Evolutionary conservation across 2,797 vertebrate genomes (phyloP).

Genomic region (Bovichtus diacanthus): DNA sequence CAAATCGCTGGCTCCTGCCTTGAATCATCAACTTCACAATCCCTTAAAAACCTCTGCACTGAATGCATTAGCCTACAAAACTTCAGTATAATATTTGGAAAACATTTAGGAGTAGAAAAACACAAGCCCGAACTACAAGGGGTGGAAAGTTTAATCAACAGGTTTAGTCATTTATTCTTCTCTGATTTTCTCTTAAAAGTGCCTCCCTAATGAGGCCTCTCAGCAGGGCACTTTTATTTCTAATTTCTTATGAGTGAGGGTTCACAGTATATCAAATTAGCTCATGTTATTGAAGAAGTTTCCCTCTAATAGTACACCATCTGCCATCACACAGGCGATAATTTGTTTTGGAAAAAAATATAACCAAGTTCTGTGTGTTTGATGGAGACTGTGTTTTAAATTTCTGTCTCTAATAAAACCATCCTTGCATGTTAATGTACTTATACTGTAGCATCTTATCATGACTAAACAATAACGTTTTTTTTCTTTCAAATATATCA

Average conservation of each 20-base stretch:
- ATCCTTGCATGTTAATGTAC: neutral
- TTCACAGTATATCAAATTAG: constrained; percentile 63
- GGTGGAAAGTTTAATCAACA: constrained; percentile 55
- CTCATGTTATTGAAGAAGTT: constrained; percentile 51
- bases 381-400: constrained; percentile 5
- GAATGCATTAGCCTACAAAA: too few relatives aligned
- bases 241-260: constrained; percentile 65
- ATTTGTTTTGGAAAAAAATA: constrained; percentile 13
- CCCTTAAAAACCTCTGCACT: too few relatives aligned
- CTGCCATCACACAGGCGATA: constrained; percentile 45
- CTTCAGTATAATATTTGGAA: constrained; percentile 2
- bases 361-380: neutral
- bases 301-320: constrained; percentile 50
- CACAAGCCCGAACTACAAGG: constrained; percentile 42
- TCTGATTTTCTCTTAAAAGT: constrained; percentile 66
- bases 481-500: neutral
- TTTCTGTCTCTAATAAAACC: neutral
- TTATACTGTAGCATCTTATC: neutral
- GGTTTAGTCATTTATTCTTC: constrained; percentile 66
- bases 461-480: neutral
- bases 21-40: too few relatives aligned
- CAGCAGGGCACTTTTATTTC: constrained; percentile 64
- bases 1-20: neutral
- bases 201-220: constrained; percentile 70
- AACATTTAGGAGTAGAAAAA: constrained; percentile 34